A percentile compares a stretch with the other conserved stretches of the same genome.
These are phyloP conservation scores for Pheosia tremula DNA, from an alignment of 2,888 invertebrate species.

Conservation along the genomic window DNA sequence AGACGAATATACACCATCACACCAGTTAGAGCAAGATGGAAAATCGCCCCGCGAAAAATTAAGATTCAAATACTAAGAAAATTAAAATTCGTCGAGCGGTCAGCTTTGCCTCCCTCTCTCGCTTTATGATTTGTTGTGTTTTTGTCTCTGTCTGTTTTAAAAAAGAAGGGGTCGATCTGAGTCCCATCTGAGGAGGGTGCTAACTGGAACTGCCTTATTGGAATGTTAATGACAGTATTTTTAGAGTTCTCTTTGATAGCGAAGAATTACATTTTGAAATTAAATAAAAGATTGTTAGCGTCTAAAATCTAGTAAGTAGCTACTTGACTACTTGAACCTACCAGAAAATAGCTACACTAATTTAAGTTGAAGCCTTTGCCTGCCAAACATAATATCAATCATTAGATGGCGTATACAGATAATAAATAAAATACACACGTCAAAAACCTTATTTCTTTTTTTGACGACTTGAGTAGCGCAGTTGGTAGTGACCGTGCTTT, in stretches of 20 bases:
- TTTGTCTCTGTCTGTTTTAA: slow-evolving; percentile 44
- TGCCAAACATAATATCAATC: too few relatives aligned
- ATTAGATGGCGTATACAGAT: too few relatives aligned
- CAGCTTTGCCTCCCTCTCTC: slow-evolving; percentile 59
- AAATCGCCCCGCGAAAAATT: slow-evolving; percentile 77
- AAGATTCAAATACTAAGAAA: slow-evolving; percentile 84
- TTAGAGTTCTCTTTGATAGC: slow-evolving; percentile 31
- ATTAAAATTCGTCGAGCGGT: slow-evolving; percentile 83
- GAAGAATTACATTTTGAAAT: slow-evolving; percentile 36
- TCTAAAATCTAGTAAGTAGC: too few relatives aligned
- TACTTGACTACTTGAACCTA: too few relatives aligned
- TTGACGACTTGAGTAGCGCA: too few relatives aligned
- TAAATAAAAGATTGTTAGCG: too few relatives aligned
- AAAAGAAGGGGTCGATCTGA: slow-evolving; percentile 72
- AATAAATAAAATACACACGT: too few relatives aligned
- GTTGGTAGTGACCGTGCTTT: too few relatives aligned
- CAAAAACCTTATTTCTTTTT: too few relatives aligned
- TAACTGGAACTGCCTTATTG: slow-evolving; percentile 49
- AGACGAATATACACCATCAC: slow-evolving; percentile 45
- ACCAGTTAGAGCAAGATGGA: slow-evolving; percentile 52
- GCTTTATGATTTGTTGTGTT: slow-evolving; percentile 18
- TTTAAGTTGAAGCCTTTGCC: too few relatives aligned
- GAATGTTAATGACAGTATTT: slow-evolving; percentile 67
- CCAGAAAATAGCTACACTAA: too few relatives aligned
- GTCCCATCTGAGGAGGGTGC: slow-evolving; percentile 53